Evolutionary conservation across 2,797 vertebrate species (phyloP), one percentile per base, ranked within the genome.

Genomic region (Harpagifer antarcticus): DNA sequence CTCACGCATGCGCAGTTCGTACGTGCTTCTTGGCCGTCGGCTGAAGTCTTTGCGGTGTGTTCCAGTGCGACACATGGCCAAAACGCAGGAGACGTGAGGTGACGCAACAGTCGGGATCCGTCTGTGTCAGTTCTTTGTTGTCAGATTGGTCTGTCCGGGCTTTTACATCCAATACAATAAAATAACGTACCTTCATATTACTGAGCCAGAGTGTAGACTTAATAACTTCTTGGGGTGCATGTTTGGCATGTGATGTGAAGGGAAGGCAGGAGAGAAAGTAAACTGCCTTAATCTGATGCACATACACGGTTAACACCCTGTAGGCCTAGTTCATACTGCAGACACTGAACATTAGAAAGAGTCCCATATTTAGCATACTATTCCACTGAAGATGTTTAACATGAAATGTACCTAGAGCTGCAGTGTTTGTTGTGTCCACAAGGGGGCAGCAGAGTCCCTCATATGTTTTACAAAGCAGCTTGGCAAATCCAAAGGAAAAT

Each of bases 401-500:
- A 9, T 53, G 20, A 45, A 47, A 44, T 33, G 33, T 12, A 47
- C 1, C 23, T 56, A 9, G 13, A 48, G 19, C 12, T 4, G 4
- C 13, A 44, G 33, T 84, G 0, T 3, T 40, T 48, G 5, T 11
- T 57, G 15, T 61, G 23, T 52, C 74, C 86, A 84, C 68, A 19
- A 20, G 67, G 15, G 12, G 74, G 70, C 5, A 40, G 77, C 76
- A 89, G n/a, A 80, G 68, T 7, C 44, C 20, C 3, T 69, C 15
- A 16, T 48, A 72, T 47, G 23, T 27, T 17, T 61, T 55, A 45
- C 31, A 37, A 11, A 54, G 3, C 43, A 8, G 14, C 17, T n/a
- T 17, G 20, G 57, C 31, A 23, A 19, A 55, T 33, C 1, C 1
- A 20, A 14, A 27, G 6, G 2, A 48, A 49, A 33, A 23, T 42